Percentiles rank a stretch among this genome's conserved stretches.
phyloP scores from a whole-genome alignment of 2,113 vertebrate genomes.

The Paramisgurnus dabryanus region DNA sequence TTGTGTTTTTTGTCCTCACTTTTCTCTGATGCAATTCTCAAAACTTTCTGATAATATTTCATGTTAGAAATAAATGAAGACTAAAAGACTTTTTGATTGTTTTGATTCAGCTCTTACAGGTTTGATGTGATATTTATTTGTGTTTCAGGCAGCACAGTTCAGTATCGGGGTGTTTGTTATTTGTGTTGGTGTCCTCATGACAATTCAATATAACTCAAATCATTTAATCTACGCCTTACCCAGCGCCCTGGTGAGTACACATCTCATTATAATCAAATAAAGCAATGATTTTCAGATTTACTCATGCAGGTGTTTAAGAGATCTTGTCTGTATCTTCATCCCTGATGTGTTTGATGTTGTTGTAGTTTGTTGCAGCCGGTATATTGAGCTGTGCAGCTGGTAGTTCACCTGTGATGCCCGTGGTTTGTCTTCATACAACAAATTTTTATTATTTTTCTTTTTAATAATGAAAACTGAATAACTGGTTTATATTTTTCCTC shows the following conservation, averaged over 20 bases:
- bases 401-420: constrained; percentile 62
- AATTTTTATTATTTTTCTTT: background rate
- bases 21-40: no score
- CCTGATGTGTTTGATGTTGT: constrained; percentile 8
- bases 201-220: rapidly evolving
- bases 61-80: no score
- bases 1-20: no score
- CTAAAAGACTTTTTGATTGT: no score
- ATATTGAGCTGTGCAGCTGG: constrained; percentile 66
- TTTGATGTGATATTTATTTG: background rate
- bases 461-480: background rate
- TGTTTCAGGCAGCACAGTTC: constrained; percentile 66
- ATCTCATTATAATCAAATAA: background rate
- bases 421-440: constrained; percentile 61
- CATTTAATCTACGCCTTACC: constrained; percentile 17
- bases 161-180: constrained; percentile 64
- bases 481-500: background rate
- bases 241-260: constrained; percentile 63
- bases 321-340: no score
- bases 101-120: no score
- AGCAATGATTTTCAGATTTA: no score
- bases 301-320: no score
- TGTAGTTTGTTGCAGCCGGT: constrained; percentile 70
- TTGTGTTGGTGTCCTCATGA: constrained; percentile 49
- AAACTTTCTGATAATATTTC: no score